Evolutionary conservation across 2,797 vertebrate species (phyloP).

Genomic region (Pempheris klunzingeri): DNA sequence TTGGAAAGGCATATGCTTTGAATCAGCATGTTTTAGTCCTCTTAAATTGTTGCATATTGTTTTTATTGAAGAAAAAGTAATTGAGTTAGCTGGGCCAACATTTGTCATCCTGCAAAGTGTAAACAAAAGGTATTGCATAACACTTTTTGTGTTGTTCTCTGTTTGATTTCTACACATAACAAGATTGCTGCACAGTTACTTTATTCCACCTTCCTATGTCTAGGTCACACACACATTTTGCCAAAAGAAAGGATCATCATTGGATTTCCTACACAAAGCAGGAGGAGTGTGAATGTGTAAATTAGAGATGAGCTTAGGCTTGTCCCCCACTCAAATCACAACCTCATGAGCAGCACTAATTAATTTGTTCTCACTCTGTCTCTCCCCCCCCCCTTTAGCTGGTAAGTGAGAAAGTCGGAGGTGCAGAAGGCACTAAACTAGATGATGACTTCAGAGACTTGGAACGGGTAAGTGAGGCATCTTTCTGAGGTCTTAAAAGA

Average conservation of each 20-base stretch:
- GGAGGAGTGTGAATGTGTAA: not conserved
- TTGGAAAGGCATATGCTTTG: constrained; percentile 59
- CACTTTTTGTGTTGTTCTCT: constrained; percentile 2
- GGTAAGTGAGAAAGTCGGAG: constrained; percentile 99
- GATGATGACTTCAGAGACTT: constrained; percentile 98
- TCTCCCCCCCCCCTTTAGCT: constrained; percentile 82
- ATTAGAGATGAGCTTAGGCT: constrained; percentile 7
- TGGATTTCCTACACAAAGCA: not conserved
- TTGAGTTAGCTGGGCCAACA: not conserved
- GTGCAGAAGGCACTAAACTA: constrained; percentile 97
- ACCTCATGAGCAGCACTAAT: constrained; percentile 42
- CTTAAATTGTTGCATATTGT: constrained; percentile 47
- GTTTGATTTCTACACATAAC: not conserved
- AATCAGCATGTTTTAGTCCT: constrained; percentile 43
- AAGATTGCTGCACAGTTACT: not conserved
- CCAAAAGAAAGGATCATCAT: not conserved
- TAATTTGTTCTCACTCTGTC: constrained; percentile 4
- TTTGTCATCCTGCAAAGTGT: constrained; percentile 17
- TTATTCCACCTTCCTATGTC: not conserved
- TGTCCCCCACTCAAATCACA: constrained; percentile 40
- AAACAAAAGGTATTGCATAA: constrained; percentile 37
- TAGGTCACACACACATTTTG: not conserved
- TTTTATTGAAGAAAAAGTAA: constrained; percentile 24
- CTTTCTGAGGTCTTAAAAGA: constrained; percentile 17
- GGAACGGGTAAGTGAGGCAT: constrained; percentile 90